These are phyloP conservation scores for Puffinus mauretanicus DNA, from an alignment of 2,113 vertebrate genomes.

Conservation along the genomic window DNA sequence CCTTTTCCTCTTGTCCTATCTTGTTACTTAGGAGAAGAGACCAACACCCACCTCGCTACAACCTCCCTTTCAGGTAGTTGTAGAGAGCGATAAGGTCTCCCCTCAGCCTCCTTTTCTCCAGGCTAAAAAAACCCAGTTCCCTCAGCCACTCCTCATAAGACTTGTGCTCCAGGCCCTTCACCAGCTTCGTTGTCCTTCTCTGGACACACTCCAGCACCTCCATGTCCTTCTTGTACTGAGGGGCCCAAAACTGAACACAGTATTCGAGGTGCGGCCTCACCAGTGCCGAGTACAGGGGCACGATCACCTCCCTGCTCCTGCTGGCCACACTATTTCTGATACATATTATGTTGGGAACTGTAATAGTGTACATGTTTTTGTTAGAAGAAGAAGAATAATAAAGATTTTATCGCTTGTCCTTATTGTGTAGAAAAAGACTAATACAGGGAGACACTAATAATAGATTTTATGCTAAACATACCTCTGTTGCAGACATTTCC, in stretches of 20 bases:
- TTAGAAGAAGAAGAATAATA: neutral
- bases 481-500: neutral
- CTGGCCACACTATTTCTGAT: neutral
- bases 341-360: neutral
- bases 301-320: rapidly evolving
- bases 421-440: neutral
- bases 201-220: neutral
- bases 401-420: neutral
- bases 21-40: neutral
- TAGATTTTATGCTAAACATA: neutral
- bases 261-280: neutral
- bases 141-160: neutral
- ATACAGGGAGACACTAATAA: neutral
- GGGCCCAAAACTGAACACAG: neutral
- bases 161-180: neutral
- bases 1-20: neutral
- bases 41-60: rapidly evolving
- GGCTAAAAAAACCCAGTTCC: neutral
- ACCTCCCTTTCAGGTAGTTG: neutral
- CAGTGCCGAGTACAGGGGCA: neutral
- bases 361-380: neutral
- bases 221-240: neutral
- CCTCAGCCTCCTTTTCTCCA: neutral
- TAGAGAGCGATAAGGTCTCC: neutral
- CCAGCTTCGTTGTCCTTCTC: neutral